Base-by-base conservation (phyloP, 2,113 vertebrate species). In the Platysteira castanea region DNA sequence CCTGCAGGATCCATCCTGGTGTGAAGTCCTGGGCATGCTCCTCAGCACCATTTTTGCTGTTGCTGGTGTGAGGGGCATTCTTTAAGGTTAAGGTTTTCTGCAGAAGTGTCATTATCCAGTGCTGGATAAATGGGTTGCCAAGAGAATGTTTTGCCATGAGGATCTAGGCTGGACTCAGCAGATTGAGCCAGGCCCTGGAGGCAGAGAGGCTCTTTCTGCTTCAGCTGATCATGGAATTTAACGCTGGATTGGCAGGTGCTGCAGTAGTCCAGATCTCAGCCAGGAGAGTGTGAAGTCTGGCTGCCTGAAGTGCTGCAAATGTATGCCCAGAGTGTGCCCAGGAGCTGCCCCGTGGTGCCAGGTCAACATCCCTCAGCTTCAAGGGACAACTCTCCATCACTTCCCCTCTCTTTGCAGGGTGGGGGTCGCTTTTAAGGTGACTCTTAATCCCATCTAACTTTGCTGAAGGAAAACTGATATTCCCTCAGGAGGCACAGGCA, bases 391-490 rank as follows among this genome's bases (percentile, higher is more conserved):
- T 56, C 22, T 10, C 1, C 5, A 50, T n/a, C 49, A 3, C 68
- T 37, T 67, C 79, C 49, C 59, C 44, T 20, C 37, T 50, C 33
- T 2, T 6, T 9, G 37, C 1, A 1, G 15, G 42, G 42, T 44
- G 16, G 42, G 42, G 42, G 42, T 44, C 42, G 18, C 68, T 84
- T 78, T 76, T 56, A 63, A 93, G 71, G 79, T 88, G 85, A 52
- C 53, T 74, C 67, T 77, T 77, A 82, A 88, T 93, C 78, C 68
- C 11, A 3, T n/a, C 42, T 37, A 61, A 86, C 2, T 69, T 54
- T 13, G 42, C 70, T 77, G 75, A 77, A 90, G 47, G 91, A 56
- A 93, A 96, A 63, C 22, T 77, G 94, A 96, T 95, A 84, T 90
- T 90, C 95, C 95, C 89, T 0, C 2, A 84, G 84, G 94, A 92